Percentiles rank a stretch among this genome's conserved stretches.
Evolutionary conservation across 2,888 invertebrate species (phyloP).

Genomic region (Sialis lutaria): DNA sequence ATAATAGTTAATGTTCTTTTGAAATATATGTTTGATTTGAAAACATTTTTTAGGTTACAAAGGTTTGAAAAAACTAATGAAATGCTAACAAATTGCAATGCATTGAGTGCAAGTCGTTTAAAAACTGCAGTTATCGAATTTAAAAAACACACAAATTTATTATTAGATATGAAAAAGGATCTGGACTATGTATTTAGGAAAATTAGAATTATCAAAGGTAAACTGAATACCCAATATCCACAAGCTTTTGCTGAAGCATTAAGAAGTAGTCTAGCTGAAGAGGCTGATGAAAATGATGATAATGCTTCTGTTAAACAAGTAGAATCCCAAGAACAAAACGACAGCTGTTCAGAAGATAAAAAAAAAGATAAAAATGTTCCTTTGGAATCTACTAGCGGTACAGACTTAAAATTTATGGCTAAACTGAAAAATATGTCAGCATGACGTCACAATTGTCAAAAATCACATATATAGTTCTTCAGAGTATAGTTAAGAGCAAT

Average conservation of each 20-base stretch:
- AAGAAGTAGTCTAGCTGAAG: slow-evolving; percentile 17
- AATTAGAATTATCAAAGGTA: slow-evolving; percentile 67
- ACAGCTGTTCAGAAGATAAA: too few species aligned
- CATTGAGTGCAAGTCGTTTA: slow-evolving; percentile 73
- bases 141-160: slow-evolving; percentile 70
- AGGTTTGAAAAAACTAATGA: slow-evolving; percentile 98
- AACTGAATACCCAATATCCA: slow-evolving; percentile 50
- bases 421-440: too few species aligned
- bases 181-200: slow-evolving; percentile 87
- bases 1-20: background rate
- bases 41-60: slow-evolving; percentile 51
- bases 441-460: too few species aligned
- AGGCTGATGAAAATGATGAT: slow-evolving; percentile 10
- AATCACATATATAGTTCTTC: too few species aligned
- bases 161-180: slow-evolving; percentile 87
- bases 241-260: slow-evolving; percentile 44
- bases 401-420: too few species aligned
- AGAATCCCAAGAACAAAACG: too few species aligned
- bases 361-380: too few species aligned
- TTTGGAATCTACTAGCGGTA: too few species aligned
- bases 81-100: slow-evolving; percentile 94
- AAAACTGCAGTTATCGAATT: slow-evolving; percentile 78
- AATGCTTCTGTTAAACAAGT: background rate
- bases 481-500: too few species aligned
- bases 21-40: background rate